Evolutionary conservation across 2,888 invertebrate species (phyloP), one percentile per base, ranked within the genome.

Genomic region (Campoletis raptor): DNA sequence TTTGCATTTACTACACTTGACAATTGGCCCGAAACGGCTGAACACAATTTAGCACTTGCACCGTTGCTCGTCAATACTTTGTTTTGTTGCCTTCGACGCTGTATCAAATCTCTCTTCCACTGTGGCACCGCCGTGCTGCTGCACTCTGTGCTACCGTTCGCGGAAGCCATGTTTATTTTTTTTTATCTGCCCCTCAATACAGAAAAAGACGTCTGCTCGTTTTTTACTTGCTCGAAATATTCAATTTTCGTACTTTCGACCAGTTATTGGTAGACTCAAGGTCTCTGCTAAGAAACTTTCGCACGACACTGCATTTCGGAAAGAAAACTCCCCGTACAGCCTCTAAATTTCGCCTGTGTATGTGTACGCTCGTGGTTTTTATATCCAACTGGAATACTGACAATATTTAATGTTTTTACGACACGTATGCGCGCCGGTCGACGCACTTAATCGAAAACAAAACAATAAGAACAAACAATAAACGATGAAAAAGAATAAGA

Each of bases 51-150:
- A 40, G 90, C 90, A 89, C 91, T 90, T 64, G 91, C 90, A 83
- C 91, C 90, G 89, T 91, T 91, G 88, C 89, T 91, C 87, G 92
- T 88, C 83, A 90, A 90, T 54, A 92, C 93, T 89, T 94, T 94
- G 89, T 92, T 94, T 91, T 94, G 95, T 89, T 96, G 95, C 88
- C 96, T 95, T 85, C 97, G 96, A 73, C 97, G 95, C 94, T 97
- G 96, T 94, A 97, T 97, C 94, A 98, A 95, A 95, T 98, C 97
- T 92, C 96, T 96, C 95, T 97, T 97, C 97, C 98, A 98, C 94
- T 97, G 97, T 87, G 97, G 97, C 94, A 97, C 93, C 88, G 89
- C 54, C 67, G 42, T 57, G 61, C 64, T 61, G 57, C 72, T 82
- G 83, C 85, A 85, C 42, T 87, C 88, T n/a, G 84, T 45, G 64